Evolutionary conservation across 1,140 invertebrate genomes (phyloP).

Genomic region (Drosophila teissieri): DNA sequence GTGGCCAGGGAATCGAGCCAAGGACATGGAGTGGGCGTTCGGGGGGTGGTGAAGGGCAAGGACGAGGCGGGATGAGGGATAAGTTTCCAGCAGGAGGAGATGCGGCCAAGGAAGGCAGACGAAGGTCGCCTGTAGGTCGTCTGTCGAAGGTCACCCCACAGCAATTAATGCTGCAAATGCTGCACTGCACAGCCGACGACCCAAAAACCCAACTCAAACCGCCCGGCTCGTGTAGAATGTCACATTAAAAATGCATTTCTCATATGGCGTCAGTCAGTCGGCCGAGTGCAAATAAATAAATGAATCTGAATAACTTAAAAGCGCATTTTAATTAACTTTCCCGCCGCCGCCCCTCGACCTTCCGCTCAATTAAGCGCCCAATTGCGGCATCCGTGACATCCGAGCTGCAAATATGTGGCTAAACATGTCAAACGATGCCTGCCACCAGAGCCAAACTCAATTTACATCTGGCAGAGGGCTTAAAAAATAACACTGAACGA

Average conservation of each 20-base stretch:
- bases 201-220: background rate
- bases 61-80: background rate
- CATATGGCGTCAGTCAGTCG: conserved; percentile 56
- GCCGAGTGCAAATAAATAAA: conserved; percentile 52
- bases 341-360: background rate
- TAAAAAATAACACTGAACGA: background rate
- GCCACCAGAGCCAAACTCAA: conserved; percentile 15
- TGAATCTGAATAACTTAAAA: conserved; percentile 67
- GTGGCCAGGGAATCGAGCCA: conserved; percentile 34
- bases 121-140: conserved; percentile 36
- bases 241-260: conserved; percentile 72
- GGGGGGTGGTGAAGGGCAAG: conserved; percentile 14
- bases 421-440: conserved; percentile 35
- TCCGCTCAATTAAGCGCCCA: conserved; percentile 42
- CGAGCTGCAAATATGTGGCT: conserved; percentile 57
- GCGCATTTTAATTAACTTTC: conserved; percentile 78
- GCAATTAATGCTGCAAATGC: conserved; percentile 41
- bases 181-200: too few species aligned
- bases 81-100: conserved; percentile 1
- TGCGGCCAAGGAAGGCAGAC: conserved; percentile 7
- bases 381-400: conserved; percentile 41
- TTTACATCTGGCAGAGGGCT: conserved; percentile 26
- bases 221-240: background rate
- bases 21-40: conserved; percentile 10
- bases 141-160: conserved; percentile 28